A percentile compares a stretch with the other conserved stretches of the same genome.
Conservation (phyloP, 2,888 invertebrate genomes). For the Agapostemon virescens region DNA sequence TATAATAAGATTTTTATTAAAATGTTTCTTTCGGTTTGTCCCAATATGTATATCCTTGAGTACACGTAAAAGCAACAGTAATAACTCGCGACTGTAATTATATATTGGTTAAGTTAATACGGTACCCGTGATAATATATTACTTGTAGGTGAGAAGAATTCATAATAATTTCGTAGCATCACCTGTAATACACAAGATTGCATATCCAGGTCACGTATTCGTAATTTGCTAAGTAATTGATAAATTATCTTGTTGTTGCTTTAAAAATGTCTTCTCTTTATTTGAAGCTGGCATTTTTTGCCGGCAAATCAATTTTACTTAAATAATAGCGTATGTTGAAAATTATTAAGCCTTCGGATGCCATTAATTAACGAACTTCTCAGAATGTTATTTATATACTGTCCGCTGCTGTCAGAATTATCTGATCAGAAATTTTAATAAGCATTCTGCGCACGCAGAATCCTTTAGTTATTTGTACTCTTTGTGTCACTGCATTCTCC, state of each 20-base stretch:
- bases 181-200: not conserved
- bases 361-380: not conserved
- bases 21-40: not conserved
- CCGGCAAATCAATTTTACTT: constrained; percentile 8
- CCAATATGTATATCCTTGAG: not conserved
- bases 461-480: not conserved
- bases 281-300: constrained; percentile 17
- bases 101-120: constrained; percentile 24
- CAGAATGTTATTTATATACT: not conserved
- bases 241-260: not conserved
- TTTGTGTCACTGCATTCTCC: no score
- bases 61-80: constrained; percentile 13
- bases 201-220: constrained; percentile 19
- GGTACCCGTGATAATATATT: constrained; percentile 15
- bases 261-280: constrained; percentile 7
- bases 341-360: not conserved
- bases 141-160: constrained; percentile 12
- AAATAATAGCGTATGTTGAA: not conserved
- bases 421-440: not conserved
- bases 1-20: not conserved
- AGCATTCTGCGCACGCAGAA: not conserved
- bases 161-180: not conserved
- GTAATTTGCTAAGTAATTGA: constrained; percentile 28
- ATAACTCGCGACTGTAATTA: constrained; percentile 17
- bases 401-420: not conserved